phyloP scores from a whole-genome alignment of 2,113 vertebrate species.

The Suncus etruscus region DNA sequence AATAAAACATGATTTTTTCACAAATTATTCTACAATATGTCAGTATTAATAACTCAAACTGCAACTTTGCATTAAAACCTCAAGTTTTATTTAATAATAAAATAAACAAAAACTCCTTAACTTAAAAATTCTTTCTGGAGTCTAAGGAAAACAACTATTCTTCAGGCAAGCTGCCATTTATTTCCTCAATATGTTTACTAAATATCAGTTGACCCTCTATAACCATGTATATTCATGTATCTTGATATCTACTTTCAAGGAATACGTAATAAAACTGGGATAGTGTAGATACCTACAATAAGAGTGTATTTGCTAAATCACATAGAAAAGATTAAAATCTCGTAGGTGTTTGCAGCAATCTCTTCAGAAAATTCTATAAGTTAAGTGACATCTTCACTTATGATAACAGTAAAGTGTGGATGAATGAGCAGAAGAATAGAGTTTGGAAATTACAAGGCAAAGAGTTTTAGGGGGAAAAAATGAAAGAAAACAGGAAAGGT shows the following conservation, averaged over 20 bases:
- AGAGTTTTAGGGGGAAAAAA: conserved; percentile 21
- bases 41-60: background rate
- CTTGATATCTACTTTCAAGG: background rate
- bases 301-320: conserved; percentile 7
- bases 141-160: background rate
- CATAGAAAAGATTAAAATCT: background rate
- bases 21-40: background rate
- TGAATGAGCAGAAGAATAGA: background rate
- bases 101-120: background rate
- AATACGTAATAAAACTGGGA: conserved; percentile 13
- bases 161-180: background rate
- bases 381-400: conserved; percentile 22
- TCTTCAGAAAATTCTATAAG: conserved; percentile 40
- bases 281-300: background rate
- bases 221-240: background rate
- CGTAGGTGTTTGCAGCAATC: conserved; percentile 17
- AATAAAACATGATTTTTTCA: background rate
- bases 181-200: conserved; percentile 29
- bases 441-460: conserved; percentile 28
- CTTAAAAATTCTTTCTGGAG: conserved; percentile 27
- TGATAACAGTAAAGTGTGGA: conserved; percentile 5
- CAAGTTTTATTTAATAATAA: conserved; percentile 24
- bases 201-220: background rate
- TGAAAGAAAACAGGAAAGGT: conserved; percentile 73
- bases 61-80: conserved; percentile 21